phyloP scores from a whole-genome alignment of 2,797 vertebrate genomes.

The Mastacembelus armatus region DNA sequence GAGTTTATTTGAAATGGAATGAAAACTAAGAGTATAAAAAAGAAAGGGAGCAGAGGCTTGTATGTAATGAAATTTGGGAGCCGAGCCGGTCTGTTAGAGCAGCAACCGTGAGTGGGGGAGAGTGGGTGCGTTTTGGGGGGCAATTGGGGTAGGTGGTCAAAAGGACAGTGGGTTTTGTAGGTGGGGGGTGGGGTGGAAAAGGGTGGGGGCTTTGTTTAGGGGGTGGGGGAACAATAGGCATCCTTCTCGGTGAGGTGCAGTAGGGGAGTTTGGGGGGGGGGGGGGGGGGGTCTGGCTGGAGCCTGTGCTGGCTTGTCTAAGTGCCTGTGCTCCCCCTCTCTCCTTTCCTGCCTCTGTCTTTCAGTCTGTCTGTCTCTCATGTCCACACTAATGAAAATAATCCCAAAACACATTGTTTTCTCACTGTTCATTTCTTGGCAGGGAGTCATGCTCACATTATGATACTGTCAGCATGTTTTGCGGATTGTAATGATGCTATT shows the following conservation, averaged over 20 bases:
- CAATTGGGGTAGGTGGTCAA: conserved; percentile 38
- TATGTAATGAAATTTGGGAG: conserved; percentile 81
- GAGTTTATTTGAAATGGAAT: background rate
- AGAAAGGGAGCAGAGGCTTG: conserved; percentile 36
- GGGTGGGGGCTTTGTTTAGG: conserved; percentile 78
- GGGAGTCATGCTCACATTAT: background rate
- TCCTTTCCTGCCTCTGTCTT: background rate
- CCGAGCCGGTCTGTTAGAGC: conserved; percentile 69
- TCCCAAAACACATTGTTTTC: background rate
- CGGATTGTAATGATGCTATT: background rate
- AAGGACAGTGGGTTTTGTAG: conserved; percentile 22
- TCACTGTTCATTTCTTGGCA: background rate
- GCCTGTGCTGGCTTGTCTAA: conserved; percentile 71
- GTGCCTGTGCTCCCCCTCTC: conserved; percentile 8
- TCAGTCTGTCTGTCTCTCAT: conserved; percentile 1
- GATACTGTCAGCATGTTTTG: background rate
- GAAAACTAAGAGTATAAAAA: conserved; percentile 10
- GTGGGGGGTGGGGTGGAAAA: no score
- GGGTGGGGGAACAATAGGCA: conserved; percentile 81
- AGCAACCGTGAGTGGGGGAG: conserved; percentile 61
- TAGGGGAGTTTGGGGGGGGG: conserved; percentile 41
- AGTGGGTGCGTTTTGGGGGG: conserved; percentile 20
- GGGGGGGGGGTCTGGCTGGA: conserved; percentile 58
- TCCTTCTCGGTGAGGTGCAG: conserved; percentile 73
- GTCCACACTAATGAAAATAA: conserved; percentile 3